Evolutionary conservation across 1,140 invertebrate species (phyloP).

Genomic region (Aphelenchoides besseyi): DNA sequence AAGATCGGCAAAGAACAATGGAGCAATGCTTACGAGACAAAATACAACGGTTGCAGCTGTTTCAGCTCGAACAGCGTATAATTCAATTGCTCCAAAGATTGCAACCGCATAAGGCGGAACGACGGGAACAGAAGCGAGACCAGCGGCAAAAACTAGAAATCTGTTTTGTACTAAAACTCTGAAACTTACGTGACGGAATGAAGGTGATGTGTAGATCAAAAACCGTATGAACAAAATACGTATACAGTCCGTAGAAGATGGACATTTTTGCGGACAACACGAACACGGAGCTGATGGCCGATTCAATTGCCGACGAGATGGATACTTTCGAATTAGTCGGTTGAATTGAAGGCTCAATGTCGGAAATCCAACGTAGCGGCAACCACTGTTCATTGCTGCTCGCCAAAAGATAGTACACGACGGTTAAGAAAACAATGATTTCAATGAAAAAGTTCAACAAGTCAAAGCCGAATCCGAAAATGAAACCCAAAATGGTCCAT

Average conservation of each 20-base stretch:
- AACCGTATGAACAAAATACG: slow-evolving; percentile 90
- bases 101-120: slow-evolving; percentile 88
- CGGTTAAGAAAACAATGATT: slow-evolving; percentile 88
- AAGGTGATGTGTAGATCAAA: slow-evolving; percentile 92
- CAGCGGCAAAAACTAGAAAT: slow-evolving; percentile 75
- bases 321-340: slow-evolving; percentile 8
- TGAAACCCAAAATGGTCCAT: slow-evolving; percentile 78
- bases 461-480: slow-evolving; percentile 86
- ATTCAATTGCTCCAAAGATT: slow-evolving; percentile 83
- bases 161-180: slow-evolving; percentile 30
- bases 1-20: slow-evolving; percentile 83
- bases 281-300: slow-evolving; percentile 71
- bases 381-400: slow-evolving; percentile 72
- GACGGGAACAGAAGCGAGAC: slow-evolving; percentile 88
- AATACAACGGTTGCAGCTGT: slow-evolving; percentile 75
- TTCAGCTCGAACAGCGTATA: slow-evolving; percentile 83
- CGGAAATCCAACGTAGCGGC: slow-evolving; percentile 48
- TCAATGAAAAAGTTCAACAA: slow-evolving; percentile 87
- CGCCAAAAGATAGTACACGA: slow-evolving; percentile 87
- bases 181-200: slow-evolving; percentile 76
- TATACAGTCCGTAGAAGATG: slow-evolving; percentile 92
- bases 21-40: slow-evolving; percentile 78
- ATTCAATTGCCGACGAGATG: slow-evolving; percentile 54
- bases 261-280: slow-evolving; percentile 93
- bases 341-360: slow-evolving; percentile 33